Evolutionary conservation across 1,140 invertebrate species (phyloP).

Genomic region (Habropoda laboriosa): DNA sequence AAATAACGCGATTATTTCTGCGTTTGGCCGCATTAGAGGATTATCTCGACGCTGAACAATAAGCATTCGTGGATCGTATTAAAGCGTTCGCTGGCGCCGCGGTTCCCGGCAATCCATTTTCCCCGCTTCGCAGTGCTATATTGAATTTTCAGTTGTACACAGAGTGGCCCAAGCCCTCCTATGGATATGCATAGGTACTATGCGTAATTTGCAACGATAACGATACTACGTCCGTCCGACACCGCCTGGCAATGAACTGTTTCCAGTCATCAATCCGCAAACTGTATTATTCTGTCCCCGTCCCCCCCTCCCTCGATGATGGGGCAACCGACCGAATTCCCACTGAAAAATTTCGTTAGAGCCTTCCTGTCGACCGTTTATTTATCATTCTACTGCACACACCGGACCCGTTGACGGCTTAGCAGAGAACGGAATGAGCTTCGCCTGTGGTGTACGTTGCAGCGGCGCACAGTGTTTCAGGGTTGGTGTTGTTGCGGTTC

Average conservation of each 20-base stretch:
- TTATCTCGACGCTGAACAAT: conserved; percentile 10
- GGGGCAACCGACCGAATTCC: conserved; percentile 14
- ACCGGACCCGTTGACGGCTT: neutral
- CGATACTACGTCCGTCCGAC: conserved; percentile 31
- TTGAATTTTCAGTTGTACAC: conserved; percentile 50
- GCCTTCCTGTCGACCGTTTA: neutral
- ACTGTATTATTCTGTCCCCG: conserved; percentile 26
- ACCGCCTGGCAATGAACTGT: conserved; percentile 46
- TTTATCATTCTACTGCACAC: neutral
- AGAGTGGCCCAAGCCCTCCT: neutral
- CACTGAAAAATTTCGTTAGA: conserved; percentile 15
- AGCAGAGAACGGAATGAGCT: neutral
- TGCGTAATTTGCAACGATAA: conserved; percentile 42
- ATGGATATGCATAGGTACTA: conserved; percentile 32
- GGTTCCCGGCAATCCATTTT: conserved; percentile 29
- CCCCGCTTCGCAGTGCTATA: conserved; percentile 9
- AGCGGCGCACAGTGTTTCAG: too few species aligned
- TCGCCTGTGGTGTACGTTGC: neutral
- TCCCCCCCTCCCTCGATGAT: too few species aligned
- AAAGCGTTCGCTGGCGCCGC: conserved; percentile 21
- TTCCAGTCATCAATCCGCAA: conserved; percentile 40
- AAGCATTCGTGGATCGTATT: conserved; percentile 30
- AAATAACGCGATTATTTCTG: neutral
- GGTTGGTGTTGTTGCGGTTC: neutral
- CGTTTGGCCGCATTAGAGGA: neutral